Base-by-base conservation (phyloP, 2,888 invertebrate genomes). In the Euproctis similis region DNA sequence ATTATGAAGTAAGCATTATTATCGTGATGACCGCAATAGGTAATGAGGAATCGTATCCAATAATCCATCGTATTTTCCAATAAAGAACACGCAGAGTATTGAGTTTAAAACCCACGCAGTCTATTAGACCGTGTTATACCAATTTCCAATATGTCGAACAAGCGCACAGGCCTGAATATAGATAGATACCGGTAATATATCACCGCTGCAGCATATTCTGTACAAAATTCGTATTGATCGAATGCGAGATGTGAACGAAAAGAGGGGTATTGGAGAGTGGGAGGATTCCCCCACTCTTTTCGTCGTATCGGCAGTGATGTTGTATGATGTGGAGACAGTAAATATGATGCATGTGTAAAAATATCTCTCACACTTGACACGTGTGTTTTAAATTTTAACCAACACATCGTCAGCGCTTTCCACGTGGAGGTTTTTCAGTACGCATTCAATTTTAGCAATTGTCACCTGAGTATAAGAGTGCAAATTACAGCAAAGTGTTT, bases 201-300 rank as follows among this genome's bases (percentile, higher is more conserved):
- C 43, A 41, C 42, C 28, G 6, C 14, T 14, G 14, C 28, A 42
- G 51, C 53, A 50, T 42, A 43, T 45, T 37, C 42, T 42, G 40
- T 30, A 45, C 44, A 42, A 45, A 51, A 52, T 42, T 42, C 35
- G 33, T 54, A 58, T 58, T 45, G 58, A 49, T 45, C 42, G 49
- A 9, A 19, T 31, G 32, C 13, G 46, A 40, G 39, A 34, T 26
- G 34, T 29, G 28, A 34, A 35, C 30, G 30, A 34, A 12, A 26
- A 37, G n/a, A 3, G 17, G 27, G 13, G 14, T 4, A 12, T 35
- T 24, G 34, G n/a, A n/a, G n/a, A n/a, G n/a, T n/a, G n/a, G n/a
- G n/a, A n/a, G 42, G 36, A 36, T 21, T 44, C 47, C 50, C 40
- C 23, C 33, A 31, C 11, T 17, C 13, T 25, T 24, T 28, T 26